These are phyloP conservation scores for Pammene aurita DNA, from an alignment of 2,888 invertebrate genomes.

Conservation along the genomic window DNA sequence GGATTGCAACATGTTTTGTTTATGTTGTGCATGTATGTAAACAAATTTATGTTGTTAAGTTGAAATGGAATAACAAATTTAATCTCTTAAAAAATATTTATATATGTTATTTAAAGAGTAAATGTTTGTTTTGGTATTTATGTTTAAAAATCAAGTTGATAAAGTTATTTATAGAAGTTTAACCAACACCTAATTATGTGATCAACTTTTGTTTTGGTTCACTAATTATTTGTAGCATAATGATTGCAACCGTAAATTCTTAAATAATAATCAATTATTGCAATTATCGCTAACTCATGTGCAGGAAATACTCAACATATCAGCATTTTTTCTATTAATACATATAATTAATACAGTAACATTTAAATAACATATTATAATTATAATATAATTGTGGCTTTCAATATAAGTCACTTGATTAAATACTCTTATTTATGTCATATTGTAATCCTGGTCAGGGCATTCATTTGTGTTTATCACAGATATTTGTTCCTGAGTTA, in stretches of 20 bases:
- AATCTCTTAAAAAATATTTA: too few relatives aligned
- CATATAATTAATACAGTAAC: too few relatives aligned
- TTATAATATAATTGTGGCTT: too few relatives aligned
- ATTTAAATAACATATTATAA: too few relatives aligned
- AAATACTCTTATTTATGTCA: too few relatives aligned
- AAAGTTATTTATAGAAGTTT: background rate
- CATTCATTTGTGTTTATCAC: too few relatives aligned
- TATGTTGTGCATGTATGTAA: slow-evolving; percentile 15
- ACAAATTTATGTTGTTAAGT: slow-evolving; percentile 9
- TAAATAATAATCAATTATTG: slow-evolving; percentile 10
- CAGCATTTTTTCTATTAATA: background rate
- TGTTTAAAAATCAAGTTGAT: background rate
- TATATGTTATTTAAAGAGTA: background rate
- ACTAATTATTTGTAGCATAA: slow-evolving; percentile 15
- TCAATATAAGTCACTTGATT: too few relatives aligned
- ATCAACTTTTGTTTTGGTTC: background rate
- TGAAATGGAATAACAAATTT: background rate
- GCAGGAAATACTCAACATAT: background rate
- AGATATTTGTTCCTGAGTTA: too few relatives aligned
- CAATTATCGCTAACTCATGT: background rate
- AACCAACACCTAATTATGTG: slow-evolving; percentile 8
- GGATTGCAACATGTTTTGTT: slow-evolving; percentile 2
- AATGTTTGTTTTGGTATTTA: background rate
- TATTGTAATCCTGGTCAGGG: too few relatives aligned
- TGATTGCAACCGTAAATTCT: slow-evolving; percentile 6